Conservation (phyloP, 2,888 invertebrate species). For the Drosophila hamatofila region DNA sequence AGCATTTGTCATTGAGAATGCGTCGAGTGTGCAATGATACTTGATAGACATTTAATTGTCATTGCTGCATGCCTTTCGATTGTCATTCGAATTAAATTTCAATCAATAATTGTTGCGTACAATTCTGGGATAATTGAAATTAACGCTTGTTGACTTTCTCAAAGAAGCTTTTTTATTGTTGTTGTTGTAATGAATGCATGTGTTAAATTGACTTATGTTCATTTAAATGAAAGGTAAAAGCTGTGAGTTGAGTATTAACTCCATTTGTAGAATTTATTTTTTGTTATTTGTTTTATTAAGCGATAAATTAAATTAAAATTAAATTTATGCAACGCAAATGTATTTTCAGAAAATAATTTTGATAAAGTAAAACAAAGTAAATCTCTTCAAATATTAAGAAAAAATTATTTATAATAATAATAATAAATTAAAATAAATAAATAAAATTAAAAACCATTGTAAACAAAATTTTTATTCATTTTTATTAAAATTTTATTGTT, state of each 20-base stretch:
- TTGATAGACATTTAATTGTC: slow-evolving; percentile 1
- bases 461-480: too few relatives aligned
- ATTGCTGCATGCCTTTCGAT: not conserved
- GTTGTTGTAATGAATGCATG: not conserved
- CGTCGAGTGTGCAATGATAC: slow-evolving; percentile 4
- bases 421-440: too few relatives aligned
- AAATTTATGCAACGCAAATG: too few relatives aligned
- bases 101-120: slow-evolving; percentile 3
- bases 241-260: not conserved
- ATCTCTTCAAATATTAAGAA: too few relatives aligned
- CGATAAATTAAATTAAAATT: too few relatives aligned
- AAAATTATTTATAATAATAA: too few relatives aligned
- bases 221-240: not conserved
- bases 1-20: not conserved
- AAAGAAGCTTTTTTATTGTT: not conserved
- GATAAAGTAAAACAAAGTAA: too few relatives aligned
- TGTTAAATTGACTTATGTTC: not conserved
- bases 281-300: too few relatives aligned
- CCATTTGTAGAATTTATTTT: too few relatives aligned
- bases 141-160: not conserved
- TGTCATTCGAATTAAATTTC: not conserved
- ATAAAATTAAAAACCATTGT: too few relatives aligned
- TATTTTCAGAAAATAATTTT: too few relatives aligned
- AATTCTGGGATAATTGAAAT: not conserved
- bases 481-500: too few relatives aligned